Percentiles rank a stretch among this genome's conserved stretches.
Evolutionary conservation across 2,888 invertebrate species (phyloP).

Genomic region (Scaptomyza polygonia): DNA sequence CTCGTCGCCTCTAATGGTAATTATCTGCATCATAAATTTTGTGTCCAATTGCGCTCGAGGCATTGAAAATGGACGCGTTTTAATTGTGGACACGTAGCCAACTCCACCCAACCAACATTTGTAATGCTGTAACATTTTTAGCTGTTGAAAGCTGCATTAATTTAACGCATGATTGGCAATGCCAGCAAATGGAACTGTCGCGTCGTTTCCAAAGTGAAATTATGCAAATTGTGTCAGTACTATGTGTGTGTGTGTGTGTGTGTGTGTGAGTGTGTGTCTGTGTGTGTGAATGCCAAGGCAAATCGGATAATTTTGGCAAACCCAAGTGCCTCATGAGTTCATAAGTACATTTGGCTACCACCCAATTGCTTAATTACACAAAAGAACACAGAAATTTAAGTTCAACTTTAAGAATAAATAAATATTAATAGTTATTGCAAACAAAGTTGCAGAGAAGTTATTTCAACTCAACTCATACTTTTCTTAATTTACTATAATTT

Average conservation of each 20-base stretch:
- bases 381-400: constrained; percentile 18
- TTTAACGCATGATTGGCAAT: constrained; percentile 78
- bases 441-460: too few relatives aligned
- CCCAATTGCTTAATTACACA: constrained; percentile 56
- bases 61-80: constrained; percentile 44
- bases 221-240: constrained; percentile 66
- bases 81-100: constrained; percentile 50
- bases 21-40: constrained; percentile 79
- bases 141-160: constrained; percentile 73
- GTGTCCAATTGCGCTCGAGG: constrained; percentile 64
- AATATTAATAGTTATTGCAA: too few relatives aligned
- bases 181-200: constrained; percentile 36
- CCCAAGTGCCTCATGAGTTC: constrained; percentile 9
- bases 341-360: constrained; percentile 23
- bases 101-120: constrained; percentile 5
- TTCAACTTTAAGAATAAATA: neutral
- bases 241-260: neutral
- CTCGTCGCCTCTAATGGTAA: constrained; percentile 67
- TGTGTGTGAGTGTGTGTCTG: neutral
- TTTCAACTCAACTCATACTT: too few relatives aligned
- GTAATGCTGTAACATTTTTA: constrained; percentile 27
- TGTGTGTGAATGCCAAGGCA: constrained; percentile 23
- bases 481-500: too few relatives aligned
- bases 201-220: constrained; percentile 55
- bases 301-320: constrained; percentile 8